Conservation (phyloP, 2,113 vertebrate genomes). For the Mohoua ochrocephala region DNA sequence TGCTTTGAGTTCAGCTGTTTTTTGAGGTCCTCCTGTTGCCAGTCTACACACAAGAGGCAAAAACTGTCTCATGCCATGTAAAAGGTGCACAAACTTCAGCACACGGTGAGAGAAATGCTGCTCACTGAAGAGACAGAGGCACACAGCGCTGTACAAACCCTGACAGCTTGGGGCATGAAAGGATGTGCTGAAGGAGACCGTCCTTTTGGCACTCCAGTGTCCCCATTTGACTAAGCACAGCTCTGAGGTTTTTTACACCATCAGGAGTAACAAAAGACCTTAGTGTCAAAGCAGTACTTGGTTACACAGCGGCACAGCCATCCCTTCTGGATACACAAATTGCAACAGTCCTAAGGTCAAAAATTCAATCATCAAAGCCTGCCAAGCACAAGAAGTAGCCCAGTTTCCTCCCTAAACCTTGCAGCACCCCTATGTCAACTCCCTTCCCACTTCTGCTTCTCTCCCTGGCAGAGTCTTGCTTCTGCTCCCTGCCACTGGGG, state of each 20-base stretch:
- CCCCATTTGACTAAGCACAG: background rate
- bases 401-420: background rate
- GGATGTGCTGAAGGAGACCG: background rate
- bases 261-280: background rate
- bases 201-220: background rate
- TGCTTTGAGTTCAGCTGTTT: background rate
- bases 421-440: background rate
- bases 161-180: background rate
- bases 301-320: background rate
- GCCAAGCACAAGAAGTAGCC: background rate
- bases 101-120: accelerated
- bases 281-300: background rate
- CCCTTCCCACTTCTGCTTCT: background rate
- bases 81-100: background rate
- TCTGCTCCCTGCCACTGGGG: background rate
- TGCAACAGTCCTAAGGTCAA: background rate
- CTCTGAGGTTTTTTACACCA: background rate
- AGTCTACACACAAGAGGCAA: background rate
- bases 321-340: background rate
- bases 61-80: background rate
- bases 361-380: background rate
- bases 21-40: background rate
- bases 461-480: background rate
- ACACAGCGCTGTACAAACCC: background rate
- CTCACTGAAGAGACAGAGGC: background rate